Evolutionary conservation across 2,888 invertebrate genomes (phyloP), one percentile per base, ranked within the genome.

Genomic region (Dascillus cervinus): DNA sequence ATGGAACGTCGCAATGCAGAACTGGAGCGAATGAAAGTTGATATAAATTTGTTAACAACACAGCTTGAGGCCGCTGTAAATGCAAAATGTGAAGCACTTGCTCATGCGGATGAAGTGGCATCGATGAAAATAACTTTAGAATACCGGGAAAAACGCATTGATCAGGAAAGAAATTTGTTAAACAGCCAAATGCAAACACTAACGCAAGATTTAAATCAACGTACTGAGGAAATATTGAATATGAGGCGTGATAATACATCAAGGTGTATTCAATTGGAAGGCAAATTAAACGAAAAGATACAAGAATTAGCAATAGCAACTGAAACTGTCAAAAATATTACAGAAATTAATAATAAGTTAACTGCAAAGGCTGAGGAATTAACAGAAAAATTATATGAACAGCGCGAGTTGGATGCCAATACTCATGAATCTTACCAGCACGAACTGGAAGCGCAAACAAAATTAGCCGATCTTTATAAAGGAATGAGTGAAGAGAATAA

Each of bases 401-500:
- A 85, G 42, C 75, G 80, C 47, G 77, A 85, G 34, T 59, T 65
- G 2, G 52, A 59, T 37, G 69, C 74, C 40, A 71, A 70, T 55
- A 66, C 57, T 49, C 70, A 70, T 67, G 78, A 67, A 69, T 79
- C 75, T 66, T 88, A 72, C 72, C 77, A 59, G 75, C 88, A 84
- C 50, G 92, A 96, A 68, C 67, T 94, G 10, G 77, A 82, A 37
- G 84, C 90, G 2, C 90, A 91, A 66, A 79, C 80, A 1, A 86
- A 85, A 66, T 68, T 95, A 32, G 79, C 85, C 2, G 82, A 86
- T 43, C 66, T 92, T 6, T 90, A 91, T 56, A 89, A 89, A 67
- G 77, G 15, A 12, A 22, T 86, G 64, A 75, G 78, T 49, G 82
- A 83, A 44, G 88, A 90, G 54, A 76, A 81, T 14, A 80, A 83